A percentile compares a stretch with the other conserved stretches of the same genome.
Conservation (phyloP, 2,888 invertebrate genomes). For the Zaprionus lineosus region DNA sequence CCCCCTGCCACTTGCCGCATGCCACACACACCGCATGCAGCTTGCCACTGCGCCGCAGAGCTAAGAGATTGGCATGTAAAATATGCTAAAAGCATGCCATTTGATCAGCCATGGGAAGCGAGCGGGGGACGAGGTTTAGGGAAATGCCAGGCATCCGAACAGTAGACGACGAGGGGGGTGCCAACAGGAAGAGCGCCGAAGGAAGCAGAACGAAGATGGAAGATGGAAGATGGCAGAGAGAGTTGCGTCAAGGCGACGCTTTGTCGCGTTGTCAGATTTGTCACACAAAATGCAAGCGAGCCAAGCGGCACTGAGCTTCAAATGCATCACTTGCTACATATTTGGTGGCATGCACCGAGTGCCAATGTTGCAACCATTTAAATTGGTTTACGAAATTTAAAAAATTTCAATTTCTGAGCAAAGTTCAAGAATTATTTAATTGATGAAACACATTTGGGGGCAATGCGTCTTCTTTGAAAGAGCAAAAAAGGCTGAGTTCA, state of each 20-base stretch:
- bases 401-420: no score
- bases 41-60: slow-evolving; percentile 4
- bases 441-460: no score
- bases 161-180: background rate
- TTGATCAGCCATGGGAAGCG: slow-evolving; percentile 39
- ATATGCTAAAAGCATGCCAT: slow-evolving; percentile 78
- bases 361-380: slow-evolving; percentile 23
- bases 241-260: slow-evolving; percentile 53
- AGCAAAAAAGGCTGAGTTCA: no score
- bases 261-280: slow-evolving; percentile 75
- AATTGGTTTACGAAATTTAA: no score
- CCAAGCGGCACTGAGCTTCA: slow-evolving; percentile 39
- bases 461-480: no score
- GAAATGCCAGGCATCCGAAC: background rate
- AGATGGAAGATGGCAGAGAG: background rate
- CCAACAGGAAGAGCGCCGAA: background rate
- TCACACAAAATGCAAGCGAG: slow-evolving; percentile 46
- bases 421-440: no score
- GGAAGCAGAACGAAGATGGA: background rate
- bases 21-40: slow-evolving; percentile 5
- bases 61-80: slow-evolving; percentile 75
- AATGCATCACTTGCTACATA: slow-evolving; percentile 54
- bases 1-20: slow-evolving; percentile 1
- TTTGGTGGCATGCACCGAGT: slow-evolving; percentile 35
- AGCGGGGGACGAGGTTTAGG: no score